Percentiles rank a stretch among this genome's conserved stretches.
Evolutionary conservation across 2,113 vertebrate species (phyloP).

Genomic region (Polyodon spathula): DNA sequence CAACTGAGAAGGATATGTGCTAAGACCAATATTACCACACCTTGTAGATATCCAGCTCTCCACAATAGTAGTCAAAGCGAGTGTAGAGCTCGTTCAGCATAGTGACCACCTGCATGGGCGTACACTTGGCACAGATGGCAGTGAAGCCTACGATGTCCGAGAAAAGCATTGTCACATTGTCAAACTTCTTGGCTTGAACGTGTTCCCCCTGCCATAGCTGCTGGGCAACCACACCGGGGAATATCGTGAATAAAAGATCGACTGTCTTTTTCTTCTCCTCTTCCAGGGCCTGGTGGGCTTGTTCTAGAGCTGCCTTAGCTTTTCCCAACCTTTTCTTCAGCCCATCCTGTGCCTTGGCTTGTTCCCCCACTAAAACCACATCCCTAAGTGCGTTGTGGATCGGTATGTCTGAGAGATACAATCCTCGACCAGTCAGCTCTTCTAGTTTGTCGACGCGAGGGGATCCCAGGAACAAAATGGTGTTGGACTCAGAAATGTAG

Average conservation of each 20-base stretch:
- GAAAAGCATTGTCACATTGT: conserved; percentile 88
- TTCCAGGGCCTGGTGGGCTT: conserved; percentile 85
- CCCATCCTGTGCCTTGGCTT: conserved; percentile 90
- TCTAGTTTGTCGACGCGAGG: conserved; percentile 92
- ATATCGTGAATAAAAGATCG: conserved; percentile 90
- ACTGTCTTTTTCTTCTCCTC: conserved; percentile 95
- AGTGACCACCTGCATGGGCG: conserved; percentile 94
- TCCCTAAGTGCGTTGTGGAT: conserved; percentile 91
- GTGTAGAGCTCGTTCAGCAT: conserved; percentile 96
- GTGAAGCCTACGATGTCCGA: conserved; percentile 97
- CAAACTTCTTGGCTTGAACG: conserved; percentile 91
- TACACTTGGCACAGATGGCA: conserved; percentile 84
- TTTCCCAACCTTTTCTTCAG: conserved; percentile 92
- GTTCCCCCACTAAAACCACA: conserved; percentile 91
- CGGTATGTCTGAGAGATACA: conserved; percentile 94
- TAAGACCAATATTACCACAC: conserved; percentile 40
- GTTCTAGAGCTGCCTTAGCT: conserved; percentile 85
- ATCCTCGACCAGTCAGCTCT: conserved; percentile 85
- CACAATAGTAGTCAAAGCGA: conserved; percentile 86
- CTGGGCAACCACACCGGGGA: conserved; percentile 85
- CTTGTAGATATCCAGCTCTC: conserved; percentile 94
- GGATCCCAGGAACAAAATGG: conserved; percentile 84
- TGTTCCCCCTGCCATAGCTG: conserved; percentile 92
- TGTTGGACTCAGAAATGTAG: conserved; percentile 77
- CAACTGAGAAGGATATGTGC: too few species aligned